Evolutionary conservation across 2,797 vertebrate species (phyloP), one percentile per base, ranked within the genome.

Genomic region (Sebastes kiyomatsui): DNA sequence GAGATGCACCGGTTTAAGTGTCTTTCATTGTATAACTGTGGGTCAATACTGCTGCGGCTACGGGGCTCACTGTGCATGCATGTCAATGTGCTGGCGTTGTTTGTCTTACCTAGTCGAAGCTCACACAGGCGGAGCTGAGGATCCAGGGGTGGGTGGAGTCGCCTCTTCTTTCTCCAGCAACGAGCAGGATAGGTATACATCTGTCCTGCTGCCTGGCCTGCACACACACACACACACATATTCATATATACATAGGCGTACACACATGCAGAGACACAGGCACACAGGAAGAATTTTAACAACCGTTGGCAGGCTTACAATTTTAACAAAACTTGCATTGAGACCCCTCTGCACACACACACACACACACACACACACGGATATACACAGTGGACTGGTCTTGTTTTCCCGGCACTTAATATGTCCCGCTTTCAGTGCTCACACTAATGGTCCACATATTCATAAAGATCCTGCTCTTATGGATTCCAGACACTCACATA

Each of bases 121-220:
- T 99, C 98, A 88, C 98, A 96, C 75, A 99, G 95, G 74, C 97
- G 97, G 82, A 99, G 96, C 92, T 98, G 97, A 42, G 98, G 98
- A 89, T 99, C 98, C 87, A 99, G 96, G 12, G 98, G 97, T 1
- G 97, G 96, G 88, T 99, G 98, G 82, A 99, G 96, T 92, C 97
- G 95, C 90, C 97, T 96, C 94, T 98, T 99, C 95, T 99, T 99
- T 87, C 97, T 97, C 98, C 98, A 99, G 93, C 98, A 99, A 59
- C 98, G 98, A 56, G 98, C 97, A 13, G 98, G 98, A 84, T 99
- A 99, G 0, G 97, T 98, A 87, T 99, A 99, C 90, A 99, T 96
- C 95, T 99, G 98, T 94, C 98, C 98, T 0, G 97, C 96, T 67
- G 97, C 97, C 79, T 97, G 93, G 71, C 97, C 98, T 99, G 89